These are phyloP conservation scores for Perognathus longimembris DNA, from an alignment of 2,113 vertebrate species.

Conservation along the genomic window DNA sequence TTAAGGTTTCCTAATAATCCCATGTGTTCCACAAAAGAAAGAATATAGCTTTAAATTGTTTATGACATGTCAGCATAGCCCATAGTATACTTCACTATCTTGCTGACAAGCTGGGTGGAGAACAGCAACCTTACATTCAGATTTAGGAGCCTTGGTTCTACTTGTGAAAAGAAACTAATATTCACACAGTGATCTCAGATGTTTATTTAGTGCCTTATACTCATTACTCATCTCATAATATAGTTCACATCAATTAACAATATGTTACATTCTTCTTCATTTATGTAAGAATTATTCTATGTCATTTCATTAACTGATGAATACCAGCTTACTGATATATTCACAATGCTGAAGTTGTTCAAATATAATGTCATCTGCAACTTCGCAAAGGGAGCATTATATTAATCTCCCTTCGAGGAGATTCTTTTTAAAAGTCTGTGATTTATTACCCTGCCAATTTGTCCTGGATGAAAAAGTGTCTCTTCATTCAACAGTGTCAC, in stretches of 20 bases:
- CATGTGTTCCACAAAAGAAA: neutral
- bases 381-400: neutral
- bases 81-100: neutral
- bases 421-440: neutral
- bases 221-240: neutral
- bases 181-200: neutral
- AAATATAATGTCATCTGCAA: neutral
- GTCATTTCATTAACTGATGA: neutral
- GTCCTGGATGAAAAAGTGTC: neutral
- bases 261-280: neutral
- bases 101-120: neutral
- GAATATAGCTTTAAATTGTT: neutral
- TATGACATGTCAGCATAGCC: neutral
- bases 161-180: neutral
- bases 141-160: neutral
- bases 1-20: neutral
- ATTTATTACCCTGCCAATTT: conserved; percentile 51
- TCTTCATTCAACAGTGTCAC: conserved; percentile 10
- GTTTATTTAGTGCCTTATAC: neutral
- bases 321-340: neutral
- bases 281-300: neutral
- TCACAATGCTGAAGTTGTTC: neutral
- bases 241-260: neutral
- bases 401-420: conserved; percentile 29
- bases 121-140: neutral